Evolutionary conservation across 2,888 invertebrate species (phyloP), one percentile per base, ranked within the genome.

Genomic region (Lydus trimaculatus): DNA sequence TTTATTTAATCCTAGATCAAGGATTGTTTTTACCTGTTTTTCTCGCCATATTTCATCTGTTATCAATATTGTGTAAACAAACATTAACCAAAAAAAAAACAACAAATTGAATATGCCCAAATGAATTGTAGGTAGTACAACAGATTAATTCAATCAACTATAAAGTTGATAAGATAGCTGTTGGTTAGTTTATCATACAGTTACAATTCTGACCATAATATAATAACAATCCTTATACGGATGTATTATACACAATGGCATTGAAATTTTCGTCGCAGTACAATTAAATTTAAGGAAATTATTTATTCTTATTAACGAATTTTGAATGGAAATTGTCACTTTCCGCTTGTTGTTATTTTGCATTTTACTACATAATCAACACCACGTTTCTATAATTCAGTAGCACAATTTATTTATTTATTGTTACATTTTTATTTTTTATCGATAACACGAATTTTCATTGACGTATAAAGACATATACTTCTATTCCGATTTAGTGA

Each of bases 331-430:
- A 11, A 52, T 52, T 25, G 52, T 52, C 13, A 5, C 15, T 23
- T 52, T 52, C 13, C 52, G 52, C 52, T 52, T 25, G 23, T 52
- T 52, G 43, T 43, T n/a, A n/a, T n/a, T 43, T n/a, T 43, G 33
- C 33, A 33, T 33, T 43, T n/a, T n/a, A n/a, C n/a, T n/a, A n/a
- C n/a, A n/a, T n/a, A n/a, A n/a, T n/a, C n/a, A n/a, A n/a, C n/a
- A n/a, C n/a, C n/a, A n/a, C n/a, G n/a, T n/a, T 17, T 43, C 17
- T 36, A 36, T 15, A 36, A 36, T 4, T 15, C 33, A 11, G n/a
- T n/a, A n/a, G n/a, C n/a, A n/a, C n/a, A n/a, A n/a, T n/a, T n/a
- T n/a, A n/a, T n/a, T n/a, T n/a, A n/a, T n/a, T n/a, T n/a, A n/a
- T n/a, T n/a, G n/a, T n/a, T n/a, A n/a, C n/a, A n/a, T n/a, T n/a